phyloP scores from a whole-genome alignment of 1,140 invertebrate genomes.

The Linepithema humile region DNA sequence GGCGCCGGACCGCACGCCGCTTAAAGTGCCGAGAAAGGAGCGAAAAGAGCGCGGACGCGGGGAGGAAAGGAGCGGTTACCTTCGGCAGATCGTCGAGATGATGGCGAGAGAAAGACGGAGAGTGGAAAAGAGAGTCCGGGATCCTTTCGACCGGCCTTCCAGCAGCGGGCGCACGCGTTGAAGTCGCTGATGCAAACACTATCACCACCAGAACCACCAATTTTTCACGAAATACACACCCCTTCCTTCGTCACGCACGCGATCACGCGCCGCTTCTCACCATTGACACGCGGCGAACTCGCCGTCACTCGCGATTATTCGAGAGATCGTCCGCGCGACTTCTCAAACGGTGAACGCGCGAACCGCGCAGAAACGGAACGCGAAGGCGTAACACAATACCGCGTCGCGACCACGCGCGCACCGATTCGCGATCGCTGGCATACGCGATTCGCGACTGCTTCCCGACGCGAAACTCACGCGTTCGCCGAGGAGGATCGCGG shows the following conservation, averaged over 20 bases:
- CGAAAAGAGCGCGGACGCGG: constrained; percentile 11
- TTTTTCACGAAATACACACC: constrained; percentile 6
- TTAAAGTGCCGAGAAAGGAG: constrained; percentile 8
- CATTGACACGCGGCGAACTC: background rate
- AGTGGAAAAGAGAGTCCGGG: background rate
- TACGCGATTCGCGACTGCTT: background rate
- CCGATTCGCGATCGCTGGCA: no score
- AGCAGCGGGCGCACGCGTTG: background rate
- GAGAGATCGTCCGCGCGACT: no score
- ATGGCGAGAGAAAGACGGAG: background rate
- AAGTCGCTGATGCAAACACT: constrained; percentile 8
- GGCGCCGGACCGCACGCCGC: constrained; percentile 15
- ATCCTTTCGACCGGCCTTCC: background rate
- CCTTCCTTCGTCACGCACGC: background rate
- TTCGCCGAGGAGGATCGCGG: background rate
- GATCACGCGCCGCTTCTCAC: background rate
- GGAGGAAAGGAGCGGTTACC: constrained; percentile 25
- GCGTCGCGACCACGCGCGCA: background rate
- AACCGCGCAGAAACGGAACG: no score
- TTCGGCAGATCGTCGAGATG: constrained; percentile 21
- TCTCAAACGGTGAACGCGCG: no score
- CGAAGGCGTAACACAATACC: no score
- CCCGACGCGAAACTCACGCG: background rate
- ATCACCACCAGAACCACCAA: constrained; percentile 10
- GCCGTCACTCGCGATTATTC: background rate